Conservation (phyloP, 2,888 invertebrate genomes). For the Steinernema hermaphroditum region DNA sequence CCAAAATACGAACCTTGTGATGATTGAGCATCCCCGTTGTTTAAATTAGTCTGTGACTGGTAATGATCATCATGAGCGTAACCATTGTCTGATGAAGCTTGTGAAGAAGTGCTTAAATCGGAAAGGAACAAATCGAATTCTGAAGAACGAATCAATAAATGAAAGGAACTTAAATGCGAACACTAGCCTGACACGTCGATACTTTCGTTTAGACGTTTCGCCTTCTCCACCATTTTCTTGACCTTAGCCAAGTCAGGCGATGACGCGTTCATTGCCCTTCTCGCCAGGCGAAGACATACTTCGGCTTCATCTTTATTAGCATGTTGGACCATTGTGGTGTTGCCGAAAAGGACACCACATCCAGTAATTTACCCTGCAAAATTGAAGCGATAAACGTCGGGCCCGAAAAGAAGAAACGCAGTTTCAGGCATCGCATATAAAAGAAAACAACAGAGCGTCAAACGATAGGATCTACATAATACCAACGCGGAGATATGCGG, state of each 20-base stretch:
- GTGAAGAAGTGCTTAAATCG: conserved; percentile 6
- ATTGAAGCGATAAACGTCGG: background rate
- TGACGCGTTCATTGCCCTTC: conserved; percentile 3
- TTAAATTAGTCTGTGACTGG: conserved; percentile 43
- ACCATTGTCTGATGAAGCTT: conserved; percentile 46
- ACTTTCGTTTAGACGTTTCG: conserved; percentile 59
- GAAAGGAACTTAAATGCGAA: background rate
- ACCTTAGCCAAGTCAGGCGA: conserved; percentile 51
- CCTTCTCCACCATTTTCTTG: conserved; percentile 55
- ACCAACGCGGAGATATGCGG: background rate
- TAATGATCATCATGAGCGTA: conserved; percentile 65
- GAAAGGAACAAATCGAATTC: conserved; percentile 29
- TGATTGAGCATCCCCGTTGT: background rate
- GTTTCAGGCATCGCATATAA: background rate
- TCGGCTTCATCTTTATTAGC: conserved; percentile 28
- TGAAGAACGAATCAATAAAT: conserved; percentile 24
- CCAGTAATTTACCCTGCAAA: conserved; percentile 6
- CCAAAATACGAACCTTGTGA: too few species aligned
- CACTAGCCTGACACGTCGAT: conserved; percentile 61
- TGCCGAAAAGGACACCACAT: conserved; percentile 5
- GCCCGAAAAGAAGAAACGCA: background rate
- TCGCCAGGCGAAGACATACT: conserved; percentile 5
- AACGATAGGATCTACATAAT: background rate
- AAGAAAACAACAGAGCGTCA: too few species aligned
- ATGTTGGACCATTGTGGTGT: conserved; percentile 22